Base-by-base conservation (phyloP, 53 echinoderm and acorn worm genomes). In the Antedon mediterranea region DNA sequence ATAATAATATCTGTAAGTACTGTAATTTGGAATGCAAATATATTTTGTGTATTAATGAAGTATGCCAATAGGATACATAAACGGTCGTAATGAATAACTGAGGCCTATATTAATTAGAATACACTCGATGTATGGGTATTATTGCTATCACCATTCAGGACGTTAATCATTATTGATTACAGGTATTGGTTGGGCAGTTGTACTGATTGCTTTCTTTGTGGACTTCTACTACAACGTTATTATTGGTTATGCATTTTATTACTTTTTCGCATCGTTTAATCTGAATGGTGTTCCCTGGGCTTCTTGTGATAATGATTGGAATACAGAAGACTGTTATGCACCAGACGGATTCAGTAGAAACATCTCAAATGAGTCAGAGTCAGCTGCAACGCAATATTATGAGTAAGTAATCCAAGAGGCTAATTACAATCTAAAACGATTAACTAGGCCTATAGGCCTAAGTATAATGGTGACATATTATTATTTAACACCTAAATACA, bases 151-250 rank as follows among this genome's bases (percentile, higher is more conserved):
- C 2, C 23, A 18, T 18, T 57, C 7, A 1, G 26, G 32, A 75
- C 34, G 76, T 9, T 44, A 43, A 32, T 44, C 9, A 42, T 74
- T 74, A 73, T 43, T 72, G 30, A 32, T 72, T 71, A 2, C 84
- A 94, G 95, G 95, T 57, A 87, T 94, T 18, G 95, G 95, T 14
- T 94, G 85, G 79, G 91, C 91, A 32, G 89, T 91, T 77, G 85
- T 94, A 18, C 76, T 89, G 75, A 89, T 94, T 33, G 95, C 95
- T 26, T 94, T 94, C 84, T 94, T 89, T 71, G 95, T 94, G 28
- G 95, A 94, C 83, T 94, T 91, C 89, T 94, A 91, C 86, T 94
- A 94, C 89, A 94, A 94, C 82, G 95, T 94, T 57, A 94, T 94
- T 81, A 94, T 94, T 77, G 85, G 91, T 3, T 94, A 89, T 77